A percentile compares a stretch with the other conserved stretches of the same genome.
These are phyloP conservation scores for Plecturocebus donacophilus DNA, from an alignment of 2,113 vertebrate species.

Conservation along the genomic window DNA sequence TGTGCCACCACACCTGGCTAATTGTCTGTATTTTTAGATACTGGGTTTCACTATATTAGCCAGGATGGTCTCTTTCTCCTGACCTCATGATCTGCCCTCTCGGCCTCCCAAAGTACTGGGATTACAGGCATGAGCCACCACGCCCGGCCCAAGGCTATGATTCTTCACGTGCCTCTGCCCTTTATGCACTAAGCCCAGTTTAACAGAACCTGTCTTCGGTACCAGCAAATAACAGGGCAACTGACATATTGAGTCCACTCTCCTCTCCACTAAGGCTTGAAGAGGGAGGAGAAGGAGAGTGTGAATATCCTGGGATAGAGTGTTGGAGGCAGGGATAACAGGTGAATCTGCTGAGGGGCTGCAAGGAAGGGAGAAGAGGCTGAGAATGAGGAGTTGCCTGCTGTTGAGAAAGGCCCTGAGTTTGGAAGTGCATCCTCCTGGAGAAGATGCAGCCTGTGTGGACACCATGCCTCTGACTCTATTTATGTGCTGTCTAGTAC, in stretches of 20 bases:
- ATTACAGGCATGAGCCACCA: too few species aligned
- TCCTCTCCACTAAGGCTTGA: background rate
- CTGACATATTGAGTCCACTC: too few species aligned
- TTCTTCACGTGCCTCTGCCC: background rate
- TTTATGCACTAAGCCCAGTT: background rate
- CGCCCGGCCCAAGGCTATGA: too few species aligned
- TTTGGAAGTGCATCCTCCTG: accelerated
- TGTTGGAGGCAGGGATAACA: background rate
- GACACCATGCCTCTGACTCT: background rate
- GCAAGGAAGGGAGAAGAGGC: background rate
- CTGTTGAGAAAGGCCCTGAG: too few species aligned
- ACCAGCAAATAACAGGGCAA: background rate
- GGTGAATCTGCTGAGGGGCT: background rate
- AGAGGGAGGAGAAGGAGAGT: background rate
- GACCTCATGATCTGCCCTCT: too few species aligned
- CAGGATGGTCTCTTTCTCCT: too few species aligned
- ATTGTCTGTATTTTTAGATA: too few species aligned
- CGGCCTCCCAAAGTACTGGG: too few species aligned
- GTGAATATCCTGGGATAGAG: background rate
- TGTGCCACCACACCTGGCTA: too few species aligned
- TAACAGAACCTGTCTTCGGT: background rate
- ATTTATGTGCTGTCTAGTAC: background rate
- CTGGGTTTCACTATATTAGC: too few species aligned
- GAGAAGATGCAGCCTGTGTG: background rate
- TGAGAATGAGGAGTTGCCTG: background rate